Evolutionary conservation across 2,797 vertebrate species (phyloP).

Genomic region (Diceros bicornis): DNA sequence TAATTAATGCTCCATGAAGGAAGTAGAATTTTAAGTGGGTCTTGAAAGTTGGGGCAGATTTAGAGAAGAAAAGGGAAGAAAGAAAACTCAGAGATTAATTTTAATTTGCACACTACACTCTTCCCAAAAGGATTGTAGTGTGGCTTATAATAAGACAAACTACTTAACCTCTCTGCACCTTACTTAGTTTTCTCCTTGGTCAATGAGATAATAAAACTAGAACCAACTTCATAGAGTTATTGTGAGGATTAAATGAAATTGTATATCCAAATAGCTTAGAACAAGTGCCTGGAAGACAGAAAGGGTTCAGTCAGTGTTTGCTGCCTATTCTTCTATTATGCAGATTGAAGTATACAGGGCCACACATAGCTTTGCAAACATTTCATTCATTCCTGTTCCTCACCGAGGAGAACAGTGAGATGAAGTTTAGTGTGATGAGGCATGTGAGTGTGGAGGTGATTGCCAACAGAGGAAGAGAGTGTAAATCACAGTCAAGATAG

Average conservation of each 20-base stretch:
- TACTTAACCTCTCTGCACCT: background rate
- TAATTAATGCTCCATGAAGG: background rate
- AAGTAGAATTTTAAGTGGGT: background rate
- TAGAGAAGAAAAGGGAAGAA: constrained; percentile 27
- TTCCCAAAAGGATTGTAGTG: background rate
- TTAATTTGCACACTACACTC: background rate
- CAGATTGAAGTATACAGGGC: background rate
- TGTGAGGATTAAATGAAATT: background rate
- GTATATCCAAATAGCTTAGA: background rate
- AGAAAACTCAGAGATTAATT: background rate
- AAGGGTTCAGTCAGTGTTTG: background rate
- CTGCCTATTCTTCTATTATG: background rate
- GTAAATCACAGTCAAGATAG: background rate
- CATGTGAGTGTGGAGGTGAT: background rate
- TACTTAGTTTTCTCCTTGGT: constrained; percentile 56
- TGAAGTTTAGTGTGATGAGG: background rate
- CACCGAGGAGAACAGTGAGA: background rate
- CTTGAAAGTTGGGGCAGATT: background rate
- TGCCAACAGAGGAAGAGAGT: background rate
- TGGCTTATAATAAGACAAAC: background rate
- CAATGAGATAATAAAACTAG: background rate
- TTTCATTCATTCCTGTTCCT: background rate
- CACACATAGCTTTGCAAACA: background rate
- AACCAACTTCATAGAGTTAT: background rate
- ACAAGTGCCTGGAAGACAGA: background rate